phyloP scores from a whole-genome alignment of 2,888 invertebrate genomes.

The Cantharis rustica region DNA sequence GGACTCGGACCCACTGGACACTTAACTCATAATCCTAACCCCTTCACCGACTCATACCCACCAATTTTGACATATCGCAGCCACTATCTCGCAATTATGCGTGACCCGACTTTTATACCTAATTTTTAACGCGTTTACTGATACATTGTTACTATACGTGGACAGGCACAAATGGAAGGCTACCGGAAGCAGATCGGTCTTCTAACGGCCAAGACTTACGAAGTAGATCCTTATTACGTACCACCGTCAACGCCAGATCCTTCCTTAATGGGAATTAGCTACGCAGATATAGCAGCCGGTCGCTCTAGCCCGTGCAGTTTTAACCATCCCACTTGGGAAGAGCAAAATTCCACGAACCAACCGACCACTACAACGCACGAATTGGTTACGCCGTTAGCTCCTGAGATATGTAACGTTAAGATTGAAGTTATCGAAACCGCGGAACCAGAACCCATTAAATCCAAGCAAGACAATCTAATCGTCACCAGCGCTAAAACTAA shows the following conservation, averaged over 20 bases:
- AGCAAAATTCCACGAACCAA: conserved; percentile 29
- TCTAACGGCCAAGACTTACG: conserved; percentile 73
- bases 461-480: not conserved
- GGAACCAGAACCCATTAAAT: conserved; percentile 28
- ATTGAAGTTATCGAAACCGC: conserved; percentile 18
- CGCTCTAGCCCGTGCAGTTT: conserved; percentile 52
- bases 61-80: conserved; percentile 49
- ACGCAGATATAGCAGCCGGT: conserved; percentile 75
- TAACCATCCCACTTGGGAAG: conserved; percentile 29
- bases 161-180: conserved; percentile 66
- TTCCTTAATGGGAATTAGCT: conserved; percentile 59
- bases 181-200: conserved; percentile 73
- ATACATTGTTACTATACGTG: conserved; percentile 44
- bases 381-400: conserved; percentile 30
- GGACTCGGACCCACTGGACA: conserved; percentile 77
- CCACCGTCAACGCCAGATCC: conserved; percentile 59
- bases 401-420: conserved; percentile 38
- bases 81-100: conserved; percentile 52
- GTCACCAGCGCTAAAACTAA: conserved; percentile 45
- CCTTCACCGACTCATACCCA: conserved; percentile 27
- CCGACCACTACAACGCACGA: conserved; percentile 20
- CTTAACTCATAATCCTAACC: conserved; percentile 54
- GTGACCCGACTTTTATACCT: conserved; percentile 25
- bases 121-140: conserved; percentile 37
- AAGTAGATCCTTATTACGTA: conserved; percentile 76